phyloP scores from a whole-genome alignment of 1,140 invertebrate genomes.

The Portunus trituberculatus region DNA sequence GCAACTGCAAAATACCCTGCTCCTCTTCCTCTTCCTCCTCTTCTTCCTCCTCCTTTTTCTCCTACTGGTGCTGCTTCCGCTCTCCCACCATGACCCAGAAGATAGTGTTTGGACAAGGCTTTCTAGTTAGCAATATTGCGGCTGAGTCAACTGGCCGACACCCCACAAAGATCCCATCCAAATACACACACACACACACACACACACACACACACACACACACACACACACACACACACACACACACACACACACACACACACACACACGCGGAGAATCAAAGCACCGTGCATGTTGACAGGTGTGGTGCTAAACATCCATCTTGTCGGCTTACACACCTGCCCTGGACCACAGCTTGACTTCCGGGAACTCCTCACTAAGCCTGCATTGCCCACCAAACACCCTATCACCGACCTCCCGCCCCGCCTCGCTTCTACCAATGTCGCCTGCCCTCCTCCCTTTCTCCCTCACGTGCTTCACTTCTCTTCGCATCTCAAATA shows the following conservation, averaged over 20 bases:
- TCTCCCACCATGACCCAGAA: background rate
- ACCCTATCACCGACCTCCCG: too few relatives aligned
- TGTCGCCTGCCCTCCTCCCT: too few relatives aligned
- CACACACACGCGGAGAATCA: background rate
- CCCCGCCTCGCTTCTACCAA: too few relatives aligned
- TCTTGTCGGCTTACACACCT: too few relatives aligned
- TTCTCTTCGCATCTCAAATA: too few relatives aligned
- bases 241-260: conserved; percentile 5
- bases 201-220: conserved; percentile 20
- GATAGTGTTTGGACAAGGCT: background rate
- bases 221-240: conserved; percentile 20
- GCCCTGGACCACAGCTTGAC: too few relatives aligned
- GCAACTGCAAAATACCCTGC: too few relatives aligned
- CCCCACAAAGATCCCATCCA: background rate
- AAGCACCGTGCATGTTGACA: background rate
- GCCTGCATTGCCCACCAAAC: too few relatives aligned
- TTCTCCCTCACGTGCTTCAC: too few relatives aligned
- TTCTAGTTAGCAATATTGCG: conserved; percentile 22
- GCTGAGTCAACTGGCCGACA: background rate
- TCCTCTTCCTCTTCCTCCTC: background rate
- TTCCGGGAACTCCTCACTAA: too few relatives aligned
- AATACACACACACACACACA: background rate
- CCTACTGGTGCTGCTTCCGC: background rate
- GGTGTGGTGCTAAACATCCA: too few relatives aligned
- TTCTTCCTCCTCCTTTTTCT: background rate